phyloP scores from a whole-genome alignment of 1,140 invertebrate species.

The Zaprionus ghesquierei region DNA sequence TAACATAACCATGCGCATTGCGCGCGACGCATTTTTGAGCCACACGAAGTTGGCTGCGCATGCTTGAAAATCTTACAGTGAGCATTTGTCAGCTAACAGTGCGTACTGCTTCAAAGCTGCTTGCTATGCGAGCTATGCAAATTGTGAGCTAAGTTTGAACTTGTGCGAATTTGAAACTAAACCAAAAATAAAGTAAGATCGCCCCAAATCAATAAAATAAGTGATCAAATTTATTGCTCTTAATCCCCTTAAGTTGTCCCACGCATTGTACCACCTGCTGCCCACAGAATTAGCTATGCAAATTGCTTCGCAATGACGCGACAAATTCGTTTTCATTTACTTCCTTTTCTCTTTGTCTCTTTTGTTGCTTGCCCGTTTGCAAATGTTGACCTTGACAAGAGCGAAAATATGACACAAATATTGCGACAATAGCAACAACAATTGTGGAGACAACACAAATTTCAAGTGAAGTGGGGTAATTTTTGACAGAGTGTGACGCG shows the following conservation, averaged over 20 bases:
- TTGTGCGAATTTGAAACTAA: neutral
- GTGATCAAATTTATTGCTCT: neutral
- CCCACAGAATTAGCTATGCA: neutral
- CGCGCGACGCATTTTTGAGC: neutral
- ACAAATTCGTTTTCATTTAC: neutral
- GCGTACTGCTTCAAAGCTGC: neutral
- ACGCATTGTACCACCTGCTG: neutral
- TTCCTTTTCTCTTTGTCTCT: constrained; percentile 13
- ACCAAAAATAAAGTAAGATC: neutral
- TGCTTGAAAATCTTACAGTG: neutral
- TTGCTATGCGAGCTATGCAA: neutral
- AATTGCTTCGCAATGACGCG: constrained; percentile 9
- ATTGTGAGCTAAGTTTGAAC: neutral
- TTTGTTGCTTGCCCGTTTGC: neutral
- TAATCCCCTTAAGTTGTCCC: neutral
- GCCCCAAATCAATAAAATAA: neutral
- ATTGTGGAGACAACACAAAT: neutral
- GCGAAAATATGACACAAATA: constrained; percentile 63
- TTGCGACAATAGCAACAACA: constrained; percentile 29
- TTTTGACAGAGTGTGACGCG: constrained; percentile 56
- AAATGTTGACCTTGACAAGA: constrained; percentile 57
- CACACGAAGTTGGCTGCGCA: neutral
- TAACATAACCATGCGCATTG: neutral
- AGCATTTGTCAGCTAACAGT: neutral
- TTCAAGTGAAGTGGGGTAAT: constrained; percentile 52